phyloP scores from a whole-genome alignment of 1,140 invertebrate genomes.

The Aethina tumida region DNA sequence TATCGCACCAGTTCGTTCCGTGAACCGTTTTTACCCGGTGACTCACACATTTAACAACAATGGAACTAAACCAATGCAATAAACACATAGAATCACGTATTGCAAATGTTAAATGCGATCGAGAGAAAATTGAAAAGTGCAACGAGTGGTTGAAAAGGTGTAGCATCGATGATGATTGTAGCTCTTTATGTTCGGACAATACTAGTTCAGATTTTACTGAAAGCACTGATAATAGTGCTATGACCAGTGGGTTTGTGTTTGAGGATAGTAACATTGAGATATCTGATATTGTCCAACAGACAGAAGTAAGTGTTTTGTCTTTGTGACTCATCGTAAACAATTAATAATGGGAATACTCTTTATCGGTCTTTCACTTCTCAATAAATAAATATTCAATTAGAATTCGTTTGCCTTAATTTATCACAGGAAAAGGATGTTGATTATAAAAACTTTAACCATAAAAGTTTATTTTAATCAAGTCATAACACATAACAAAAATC shows the following conservation, averaged over 20 bases:
- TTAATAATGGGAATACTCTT: no score
- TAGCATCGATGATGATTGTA: conserved; percentile 7
- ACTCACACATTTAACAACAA: conserved; percentile 4
- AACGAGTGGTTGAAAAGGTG: conserved; percentile 15
- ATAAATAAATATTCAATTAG: no score
- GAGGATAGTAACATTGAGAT: not conserved
- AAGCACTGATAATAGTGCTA: conserved; percentile 8
- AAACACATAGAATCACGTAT: no score
- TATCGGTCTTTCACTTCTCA: no score
- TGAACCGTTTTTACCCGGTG: no score
- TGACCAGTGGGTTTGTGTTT: conserved; percentile 9
- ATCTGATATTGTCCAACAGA: not conserved
- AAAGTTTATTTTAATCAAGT: no score
- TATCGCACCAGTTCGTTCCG: no score
- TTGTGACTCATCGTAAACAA: no score
- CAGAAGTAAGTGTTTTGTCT: conserved; percentile 3
- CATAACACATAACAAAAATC: no score
- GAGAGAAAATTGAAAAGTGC: conserved; percentile 12
- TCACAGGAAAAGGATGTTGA: no score
- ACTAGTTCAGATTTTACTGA: conserved; percentile 3
- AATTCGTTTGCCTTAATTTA: no score
- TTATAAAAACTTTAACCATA: no score
- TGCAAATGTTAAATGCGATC: conserved; percentile 3
- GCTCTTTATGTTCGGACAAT: conserved; percentile 4
- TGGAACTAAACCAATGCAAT: not conserved